phyloP scores from a whole-genome alignment of 2,888 invertebrate genomes.

The Mythimna albipuncta region DNA sequence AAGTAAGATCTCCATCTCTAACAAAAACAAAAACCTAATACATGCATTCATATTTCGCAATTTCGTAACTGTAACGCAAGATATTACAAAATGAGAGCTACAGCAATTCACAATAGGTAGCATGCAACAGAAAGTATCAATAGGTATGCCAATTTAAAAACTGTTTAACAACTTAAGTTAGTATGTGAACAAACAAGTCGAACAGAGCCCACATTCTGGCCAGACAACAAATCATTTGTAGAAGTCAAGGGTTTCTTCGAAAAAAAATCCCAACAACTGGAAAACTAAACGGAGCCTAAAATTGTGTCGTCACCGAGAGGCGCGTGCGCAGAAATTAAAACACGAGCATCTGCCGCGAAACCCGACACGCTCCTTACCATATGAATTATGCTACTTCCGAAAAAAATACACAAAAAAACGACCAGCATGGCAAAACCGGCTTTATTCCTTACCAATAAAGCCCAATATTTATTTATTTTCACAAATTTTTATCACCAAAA shows the following conservation, averaged over 20 bases:
- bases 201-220: conserved; percentile 19
- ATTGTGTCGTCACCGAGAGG: conserved; percentile 69
- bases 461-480: conserved; percentile 40
- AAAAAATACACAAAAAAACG: conserved; percentile 73
- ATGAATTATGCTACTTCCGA: conserved; percentile 86
- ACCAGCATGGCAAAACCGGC: conserved; percentile 65
- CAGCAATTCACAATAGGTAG: background rate
- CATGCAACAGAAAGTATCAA: background rate
- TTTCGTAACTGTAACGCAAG: background rate
- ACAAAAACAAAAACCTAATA: background rate
- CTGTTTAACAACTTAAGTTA: background rate
- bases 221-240: conserved; percentile 40
- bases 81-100: background rate
- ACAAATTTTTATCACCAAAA: conserved; percentile 25
- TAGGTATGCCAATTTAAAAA: background rate
- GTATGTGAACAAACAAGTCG: conserved; percentile 31
- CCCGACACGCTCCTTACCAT: conserved; percentile 87
- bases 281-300: conserved; percentile 71
- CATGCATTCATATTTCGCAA: background rate
- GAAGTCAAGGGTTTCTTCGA: conserved; percentile 40
- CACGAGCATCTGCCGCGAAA: conserved; percentile 86
- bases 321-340: conserved; percentile 83
- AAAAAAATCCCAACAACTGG: conserved; percentile 64
- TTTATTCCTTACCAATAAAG: conserved; percentile 44
- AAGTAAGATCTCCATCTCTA: background rate